phyloP scores from a whole-genome alignment of 2,888 invertebrate species.

The Trilocha varians region DNA sequence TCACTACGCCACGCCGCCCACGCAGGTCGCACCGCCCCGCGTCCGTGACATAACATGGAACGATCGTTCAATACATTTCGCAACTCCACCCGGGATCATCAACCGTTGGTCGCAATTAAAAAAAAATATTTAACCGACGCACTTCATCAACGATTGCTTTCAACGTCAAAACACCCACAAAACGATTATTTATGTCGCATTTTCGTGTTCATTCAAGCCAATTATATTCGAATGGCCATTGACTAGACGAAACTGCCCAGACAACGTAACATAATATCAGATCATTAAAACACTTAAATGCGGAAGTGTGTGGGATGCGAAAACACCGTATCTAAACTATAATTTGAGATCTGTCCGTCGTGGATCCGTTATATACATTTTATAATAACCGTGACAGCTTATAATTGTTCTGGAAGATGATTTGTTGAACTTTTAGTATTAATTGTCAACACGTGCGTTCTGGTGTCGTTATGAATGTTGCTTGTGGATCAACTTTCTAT shows the following conservation, averaged over 20 bases:
- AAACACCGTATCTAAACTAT: conserved; percentile 70
- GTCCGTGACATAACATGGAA: conserved; percentile 61
- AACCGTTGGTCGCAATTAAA: conserved; percentile 38
- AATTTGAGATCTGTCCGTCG: conserved; percentile 60
- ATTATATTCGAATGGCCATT: conserved; percentile 41
- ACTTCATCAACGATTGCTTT: conserved; percentile 21
- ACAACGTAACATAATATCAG: conserved; percentile 65
- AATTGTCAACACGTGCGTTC: conserved; percentile 66
- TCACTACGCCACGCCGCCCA: conserved; percentile 51
- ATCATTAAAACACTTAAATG: conserved; percentile 61
- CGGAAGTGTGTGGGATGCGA: conserved; percentile 72
- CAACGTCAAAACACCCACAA: conserved; percentile 26
- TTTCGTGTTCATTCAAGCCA: conserved; percentile 42
- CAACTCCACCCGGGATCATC: conserved; percentile 41
- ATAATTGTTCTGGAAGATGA: conserved; percentile 59
- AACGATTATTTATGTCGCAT: conserved; percentile 41
- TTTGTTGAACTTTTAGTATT: conserved; percentile 58
- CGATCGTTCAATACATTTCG: conserved; percentile 65
- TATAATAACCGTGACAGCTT: conserved; percentile 53
- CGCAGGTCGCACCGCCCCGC: conserved; percentile 65
- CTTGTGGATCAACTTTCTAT: conserved; percentile 45
- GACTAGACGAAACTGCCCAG: conserved; percentile 41
- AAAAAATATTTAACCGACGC: conserved; percentile 11
- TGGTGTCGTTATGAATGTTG: conserved; percentile 31
- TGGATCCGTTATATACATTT: conserved; percentile 43